These are phyloP conservation scores for Campaea margaritaria DNA, from an alignment of 2,888 invertebrate species.

Conservation along the genomic window DNA sequence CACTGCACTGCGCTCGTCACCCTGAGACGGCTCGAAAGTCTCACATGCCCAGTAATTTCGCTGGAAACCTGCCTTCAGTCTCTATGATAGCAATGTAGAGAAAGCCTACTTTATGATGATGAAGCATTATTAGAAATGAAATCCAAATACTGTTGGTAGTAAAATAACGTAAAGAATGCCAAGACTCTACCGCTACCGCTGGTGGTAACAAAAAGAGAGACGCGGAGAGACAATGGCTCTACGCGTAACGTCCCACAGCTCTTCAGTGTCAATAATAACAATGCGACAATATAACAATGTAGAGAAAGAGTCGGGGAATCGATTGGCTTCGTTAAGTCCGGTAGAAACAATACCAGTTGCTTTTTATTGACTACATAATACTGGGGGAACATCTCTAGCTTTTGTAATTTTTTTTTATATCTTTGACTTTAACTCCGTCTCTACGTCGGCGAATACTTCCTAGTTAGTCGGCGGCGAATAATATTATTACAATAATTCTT, in stretches of 20 bases:
- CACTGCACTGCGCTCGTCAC: too few species aligned
- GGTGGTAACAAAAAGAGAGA: slow-evolving; percentile 33
- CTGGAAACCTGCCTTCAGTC: too few species aligned
- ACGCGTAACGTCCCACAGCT: slow-evolving; percentile 32
- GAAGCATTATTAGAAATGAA: too few species aligned
- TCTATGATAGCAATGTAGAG: too few species aligned
- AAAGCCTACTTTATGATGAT: too few species aligned
- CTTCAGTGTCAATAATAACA: slow-evolving; percentile 44
- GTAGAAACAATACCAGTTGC: slow-evolving; percentile 16
- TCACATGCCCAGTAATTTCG: too few species aligned
- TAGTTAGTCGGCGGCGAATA: too few species aligned
- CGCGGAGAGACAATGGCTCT: slow-evolving; percentile 32
- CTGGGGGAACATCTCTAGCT: not conserved
- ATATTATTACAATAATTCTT: too few species aligned
- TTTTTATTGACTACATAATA: not conserved
- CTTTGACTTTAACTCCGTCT: not conserved
- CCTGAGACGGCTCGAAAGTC: too few species aligned
- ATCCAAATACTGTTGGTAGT: too few species aligned
- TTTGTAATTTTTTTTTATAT: not conserved
- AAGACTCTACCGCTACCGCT: not conserved
- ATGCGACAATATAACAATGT: slow-evolving; percentile 49
- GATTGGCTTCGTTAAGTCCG: slow-evolving; percentile 41
- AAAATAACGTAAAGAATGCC: not conserved
- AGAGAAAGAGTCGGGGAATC: slow-evolving; percentile 42
- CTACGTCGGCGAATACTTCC: too few species aligned